A percentile compares a stretch with the other conserved stretches of the same genome.
Evolutionary conservation across 2,113 vertebrate genomes (phyloP).

Genomic region (Excalfactoria chinensis): DNA sequence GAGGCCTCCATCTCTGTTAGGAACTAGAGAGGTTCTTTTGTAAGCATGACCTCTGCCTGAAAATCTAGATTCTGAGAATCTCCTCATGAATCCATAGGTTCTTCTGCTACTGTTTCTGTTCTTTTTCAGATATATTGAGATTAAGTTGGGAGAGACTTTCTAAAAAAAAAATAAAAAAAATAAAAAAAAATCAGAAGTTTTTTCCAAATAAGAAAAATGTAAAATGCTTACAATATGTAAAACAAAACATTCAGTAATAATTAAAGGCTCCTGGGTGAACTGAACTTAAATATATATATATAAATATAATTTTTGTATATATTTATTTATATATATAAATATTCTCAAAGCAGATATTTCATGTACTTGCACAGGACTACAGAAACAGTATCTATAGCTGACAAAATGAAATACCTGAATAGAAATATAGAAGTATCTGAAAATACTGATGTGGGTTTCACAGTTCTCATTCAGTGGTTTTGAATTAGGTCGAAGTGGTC

Average conservation of each 20-base stretch:
- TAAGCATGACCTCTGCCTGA: neutral
- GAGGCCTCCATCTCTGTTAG: accelerated
- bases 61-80: too few species aligned
- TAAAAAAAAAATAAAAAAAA: neutral
- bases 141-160: neutral
- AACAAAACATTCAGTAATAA: neutral
- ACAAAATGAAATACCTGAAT: too few species aligned
- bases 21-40: neutral
- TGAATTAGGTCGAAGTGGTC: neutral
- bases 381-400: too few species aligned
- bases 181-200: neutral
- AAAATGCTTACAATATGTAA: neutral
- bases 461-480: neutral
- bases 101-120: accelerated
- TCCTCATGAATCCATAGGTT: too few species aligned
- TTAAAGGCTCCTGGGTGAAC: neutral
- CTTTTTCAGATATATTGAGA: neutral
- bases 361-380: neutral
- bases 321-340: too few species aligned
- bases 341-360: neutral
- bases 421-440: neutral
- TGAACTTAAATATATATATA: neutral
- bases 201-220: neutral
- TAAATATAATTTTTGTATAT: too few species aligned
- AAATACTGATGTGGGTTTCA: neutral